Evolutionary conservation across 2,113 vertebrate species (phyloP), one percentile per base, ranked within the genome.

Genomic region (Turnix velox): DNA sequence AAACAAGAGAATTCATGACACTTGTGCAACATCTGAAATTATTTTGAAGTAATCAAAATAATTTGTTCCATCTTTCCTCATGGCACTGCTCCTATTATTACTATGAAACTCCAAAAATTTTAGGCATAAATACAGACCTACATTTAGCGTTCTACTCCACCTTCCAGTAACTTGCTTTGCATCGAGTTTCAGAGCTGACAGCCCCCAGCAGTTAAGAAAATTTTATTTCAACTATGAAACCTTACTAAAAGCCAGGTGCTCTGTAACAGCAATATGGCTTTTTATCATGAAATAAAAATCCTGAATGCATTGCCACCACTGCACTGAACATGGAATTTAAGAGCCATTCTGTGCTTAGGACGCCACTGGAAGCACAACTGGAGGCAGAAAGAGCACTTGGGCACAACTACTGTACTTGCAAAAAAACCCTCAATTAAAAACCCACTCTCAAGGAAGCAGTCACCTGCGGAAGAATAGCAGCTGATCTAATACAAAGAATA

Each of bases 281-380:
- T 71, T 55, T 43, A 48, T 11, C 63, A 40, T 0, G 0, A 55
- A 19, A 7, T 3, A 37, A n/a, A 80, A 6, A 69, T 65, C 48
- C 30, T 71, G 12, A 76, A 62, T 1, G 8, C 9, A 84, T 43
- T 18, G 31, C 39, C 39, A 31, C 18, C 58, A 11, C 1, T 72
- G 46, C 31, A 69, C 0, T 46, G 46, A 55, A 23, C 12, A 4
- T 8, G 15, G 1, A 39, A 31, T 37, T 12, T 17, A 52, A 65
- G 25, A 61, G 23, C 22, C 54, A n/a, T n/a, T 20, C 45, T 52
- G 25, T 5, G 25, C 37, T 77, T 37, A n/a, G 1, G 3, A 19
- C 7, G 49, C 7, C 5, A 4, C 1, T 48, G 55, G 24, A 55
- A 88, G 35, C 35, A 68, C 31, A 68, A 4, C 22, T 74, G 51